phyloP scores from a whole-genome alignment of 2,888 invertebrate genomes.

The Saturnia japonica region DNA sequence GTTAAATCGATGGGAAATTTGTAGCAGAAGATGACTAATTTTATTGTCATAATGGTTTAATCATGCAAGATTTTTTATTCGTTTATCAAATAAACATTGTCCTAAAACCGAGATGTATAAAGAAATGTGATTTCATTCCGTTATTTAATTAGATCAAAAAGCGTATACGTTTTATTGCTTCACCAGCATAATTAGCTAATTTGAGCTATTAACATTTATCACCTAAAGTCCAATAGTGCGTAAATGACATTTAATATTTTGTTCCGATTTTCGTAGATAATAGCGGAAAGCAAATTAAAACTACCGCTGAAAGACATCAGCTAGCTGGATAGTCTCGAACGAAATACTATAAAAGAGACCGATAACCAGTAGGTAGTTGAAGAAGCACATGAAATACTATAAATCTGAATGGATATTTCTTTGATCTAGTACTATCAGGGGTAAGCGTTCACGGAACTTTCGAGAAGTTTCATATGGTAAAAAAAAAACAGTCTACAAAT shows the following conservation, averaged over 20 bases:
- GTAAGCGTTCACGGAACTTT: not conserved
- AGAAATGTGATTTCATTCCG: constrained; percentile 45
- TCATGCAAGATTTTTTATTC: not conserved
- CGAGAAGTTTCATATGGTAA: not conserved
- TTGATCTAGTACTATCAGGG: not conserved
- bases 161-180: constrained; percentile 49
- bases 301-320: not conserved
- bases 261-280: not conserved
- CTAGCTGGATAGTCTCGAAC: not conserved
- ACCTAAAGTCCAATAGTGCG: not conserved
- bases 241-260: not conserved
- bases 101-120: not conserved
- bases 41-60: too few species aligned
- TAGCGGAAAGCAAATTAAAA: not conserved
- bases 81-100: not conserved
- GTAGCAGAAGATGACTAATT: not conserved
- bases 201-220: not conserved
- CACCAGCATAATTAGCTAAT: constrained; percentile 26
- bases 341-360: too few species aligned
- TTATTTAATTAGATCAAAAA: constrained; percentile 25
- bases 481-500: not conserved
- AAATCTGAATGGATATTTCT: not conserved
- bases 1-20: not conserved
- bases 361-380: too few species aligned
- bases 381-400: not conserved